Evolutionary conservation across 1,140 invertebrate species (phyloP).

Genomic region (Drosophila hydei): DNA sequence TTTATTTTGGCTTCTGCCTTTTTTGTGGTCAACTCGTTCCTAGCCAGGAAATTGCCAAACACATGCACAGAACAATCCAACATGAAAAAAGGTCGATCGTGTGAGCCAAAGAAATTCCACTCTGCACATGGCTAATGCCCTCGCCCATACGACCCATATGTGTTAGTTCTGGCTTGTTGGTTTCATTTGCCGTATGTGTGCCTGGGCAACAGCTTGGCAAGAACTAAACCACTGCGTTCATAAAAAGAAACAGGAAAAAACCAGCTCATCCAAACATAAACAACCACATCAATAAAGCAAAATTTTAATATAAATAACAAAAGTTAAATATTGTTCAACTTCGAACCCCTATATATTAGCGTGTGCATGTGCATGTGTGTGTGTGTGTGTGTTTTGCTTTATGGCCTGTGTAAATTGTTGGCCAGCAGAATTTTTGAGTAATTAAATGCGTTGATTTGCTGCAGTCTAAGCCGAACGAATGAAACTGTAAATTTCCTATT

Average conservation of each 20-base stretch:
- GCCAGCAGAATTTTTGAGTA: conserved; percentile 50
- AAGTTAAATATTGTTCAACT: conserved; percentile 71
- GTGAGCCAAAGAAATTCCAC: conserved; percentile 28
- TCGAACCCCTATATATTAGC: conserved; percentile 28
- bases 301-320: conserved; percentile 82
- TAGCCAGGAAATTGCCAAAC: conserved; percentile 76
- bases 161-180: conserved; percentile 5
- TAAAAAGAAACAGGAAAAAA: conserved; percentile 47
- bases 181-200: not conserved
- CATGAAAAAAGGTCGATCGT: conserved; percentile 52
- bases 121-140: conserved; percentile 30
- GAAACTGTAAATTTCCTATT: conserved; percentile 9
- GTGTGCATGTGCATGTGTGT: too few relatives aligned
- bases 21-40: conserved; percentile 79
- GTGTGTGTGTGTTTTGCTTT: conserved; percentile 18
- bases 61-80: conserved; percentile 66
- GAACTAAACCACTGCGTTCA: conserved; percentile 61
- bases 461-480: not conserved
- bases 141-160: conserved; percentile 8
- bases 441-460: conserved; percentile 61
- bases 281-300: conserved; percentile 79
- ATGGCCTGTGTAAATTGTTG: conserved; percentile 46
- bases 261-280: conserved; percentile 42
- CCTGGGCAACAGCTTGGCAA: conserved; percentile 41
- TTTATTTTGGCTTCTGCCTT: conserved; percentile 55